Evolutionary conservation across 2,888 invertebrate species (phyloP).

Genomic region (Sipunculus nudus): DNA sequence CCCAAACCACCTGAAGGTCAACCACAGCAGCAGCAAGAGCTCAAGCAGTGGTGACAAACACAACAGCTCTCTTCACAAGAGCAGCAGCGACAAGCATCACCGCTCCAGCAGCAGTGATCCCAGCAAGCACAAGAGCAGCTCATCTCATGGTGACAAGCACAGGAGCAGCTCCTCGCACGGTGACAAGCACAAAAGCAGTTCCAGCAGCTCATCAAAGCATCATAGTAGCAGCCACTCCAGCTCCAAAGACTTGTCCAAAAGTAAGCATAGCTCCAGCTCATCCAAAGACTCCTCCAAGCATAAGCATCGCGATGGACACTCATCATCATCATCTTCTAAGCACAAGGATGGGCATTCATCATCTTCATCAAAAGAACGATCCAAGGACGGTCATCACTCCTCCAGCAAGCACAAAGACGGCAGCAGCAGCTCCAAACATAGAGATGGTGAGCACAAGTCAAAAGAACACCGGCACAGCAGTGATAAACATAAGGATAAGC

Average conservation of each 20-base stretch:
- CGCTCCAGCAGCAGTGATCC: conserved; percentile 9
- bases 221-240: conserved; percentile 11
- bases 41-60: no score
- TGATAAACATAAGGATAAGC: background rate
- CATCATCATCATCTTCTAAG: conserved; percentile 13
- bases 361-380: conserved; percentile 28
- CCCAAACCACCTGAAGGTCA: no score
- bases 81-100: no score
- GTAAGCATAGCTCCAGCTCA: background rate
- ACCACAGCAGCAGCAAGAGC: no score
- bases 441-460: background rate
- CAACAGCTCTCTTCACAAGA: no score
- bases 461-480: conserved; percentile 3
- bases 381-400: conserved; percentile 14
- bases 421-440: background rate
- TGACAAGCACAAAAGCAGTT: conserved; percentile 23
- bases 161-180: conserved; percentile 24
- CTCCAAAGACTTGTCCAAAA: conserved; percentile 20
- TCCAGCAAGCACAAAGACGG: conserved; percentile 22
- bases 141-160: conserved; percentile 26
- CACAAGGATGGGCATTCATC: conserved; percentile 17
- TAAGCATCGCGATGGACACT: background rate
- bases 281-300: conserved; percentile 2
- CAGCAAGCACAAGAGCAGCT: conserved; percentile 15
- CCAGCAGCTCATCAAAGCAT: no score